Base-by-base conservation (phyloP, 2,113 vertebrate genomes). In the Lophura nycthemera region DNA sequence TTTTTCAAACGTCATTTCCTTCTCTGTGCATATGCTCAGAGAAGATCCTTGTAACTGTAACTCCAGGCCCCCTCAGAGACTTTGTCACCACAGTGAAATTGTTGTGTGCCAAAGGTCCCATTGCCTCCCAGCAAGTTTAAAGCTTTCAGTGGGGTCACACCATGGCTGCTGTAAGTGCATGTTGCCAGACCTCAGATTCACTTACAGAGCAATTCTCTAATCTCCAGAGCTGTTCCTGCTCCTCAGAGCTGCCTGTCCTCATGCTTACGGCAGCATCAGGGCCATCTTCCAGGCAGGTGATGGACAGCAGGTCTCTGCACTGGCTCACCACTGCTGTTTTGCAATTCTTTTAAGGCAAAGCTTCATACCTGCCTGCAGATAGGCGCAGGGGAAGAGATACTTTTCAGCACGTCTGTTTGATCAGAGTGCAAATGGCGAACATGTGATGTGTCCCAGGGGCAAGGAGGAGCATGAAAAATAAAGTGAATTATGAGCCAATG, bases 111-210 rank as follows among this genome's bases (percentile, higher is more conserved):
- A 29, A 11, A 25, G 8, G 29, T 59, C 40, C 2, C 1, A 34
- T 24, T 45, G 45, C 34, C 14, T 85, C 54, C 38, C 42, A 59
- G 25, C 2, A 66, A 19, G 18, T 36, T 73, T 81, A 54, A 20
- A 75, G 1, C 52, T 42, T 50, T 57, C 32, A 27, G 17, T 25
- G 83, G 10, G 1, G 60, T 84, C 50, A 75, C 75, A 43, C 21
- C 34, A 38, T 13, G 5, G 1, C 1, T 74, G 88, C 56, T 67
- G 8, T 24, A 60, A 40, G 6, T 0, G 0, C 30, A 21, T 36
- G 43, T 40, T 80, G 80, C 21, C 29, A 72, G 78, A 40, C 43
- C 71, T 91, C 47, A 71, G 10, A 56, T 42, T 50, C 50, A 64
- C 73, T 86, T 88, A 65, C 24, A 71, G 22, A 20, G 25, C 16